These are phyloP conservation scores for Allophyes oxyacanthae DNA, from an alignment of 2,888 invertebrate species.

Conservation along the genomic window DNA sequence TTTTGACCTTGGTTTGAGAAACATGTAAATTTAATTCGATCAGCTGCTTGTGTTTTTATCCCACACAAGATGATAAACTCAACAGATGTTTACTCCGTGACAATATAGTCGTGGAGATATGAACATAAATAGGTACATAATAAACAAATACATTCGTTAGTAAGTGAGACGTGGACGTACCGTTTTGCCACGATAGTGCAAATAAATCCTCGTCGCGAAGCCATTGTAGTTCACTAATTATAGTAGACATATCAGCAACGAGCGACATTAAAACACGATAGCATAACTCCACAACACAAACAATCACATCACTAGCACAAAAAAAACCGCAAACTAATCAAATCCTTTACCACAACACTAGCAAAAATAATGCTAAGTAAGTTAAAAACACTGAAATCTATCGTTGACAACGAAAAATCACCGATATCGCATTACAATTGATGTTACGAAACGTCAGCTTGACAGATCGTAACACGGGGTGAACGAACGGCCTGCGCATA, in stretches of 20 bases:
- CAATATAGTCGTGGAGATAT: not conserved
- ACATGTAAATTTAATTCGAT: slow-evolving; percentile 4
- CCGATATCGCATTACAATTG: slow-evolving; percentile 61
- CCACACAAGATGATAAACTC: slow-evolving; percentile 1
- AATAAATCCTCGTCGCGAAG: slow-evolving; percentile 86
- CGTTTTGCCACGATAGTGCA: slow-evolving; percentile 87
- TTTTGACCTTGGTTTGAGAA: slow-evolving; percentile 24
- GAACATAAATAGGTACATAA: not conserved
- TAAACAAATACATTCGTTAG: not conserved
- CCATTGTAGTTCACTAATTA: slow-evolving; percentile 87
- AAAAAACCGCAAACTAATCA: slow-evolving; percentile 62
- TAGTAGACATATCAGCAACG: slow-evolving; percentile 85
- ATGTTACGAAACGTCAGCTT: slow-evolving; percentile 80
- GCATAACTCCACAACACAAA: slow-evolving; percentile 73
- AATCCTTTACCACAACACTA: slow-evolving; percentile 67
- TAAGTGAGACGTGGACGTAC: slow-evolving; percentile 65
- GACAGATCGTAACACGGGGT: slow-evolving; percentile 80
- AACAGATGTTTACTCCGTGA: slow-evolving; percentile 12
- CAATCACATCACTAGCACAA: slow-evolving; percentile 79
- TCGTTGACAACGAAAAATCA: slow-evolving; percentile 52
- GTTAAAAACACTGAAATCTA: slow-evolving; percentile 53
- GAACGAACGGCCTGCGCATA: slow-evolving; percentile 72
- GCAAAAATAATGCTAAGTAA: slow-evolving; percentile 50
- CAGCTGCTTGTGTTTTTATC: slow-evolving; percentile 13
- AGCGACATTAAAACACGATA: slow-evolving; percentile 84